A percentile compares a stretch with the other conserved stretches of the same genome.
These are phyloP conservation scores for Atractosteus spatula DNA, from an alignment of 2,113 vertebrate genomes.

Conservation along the genomic window DNA sequence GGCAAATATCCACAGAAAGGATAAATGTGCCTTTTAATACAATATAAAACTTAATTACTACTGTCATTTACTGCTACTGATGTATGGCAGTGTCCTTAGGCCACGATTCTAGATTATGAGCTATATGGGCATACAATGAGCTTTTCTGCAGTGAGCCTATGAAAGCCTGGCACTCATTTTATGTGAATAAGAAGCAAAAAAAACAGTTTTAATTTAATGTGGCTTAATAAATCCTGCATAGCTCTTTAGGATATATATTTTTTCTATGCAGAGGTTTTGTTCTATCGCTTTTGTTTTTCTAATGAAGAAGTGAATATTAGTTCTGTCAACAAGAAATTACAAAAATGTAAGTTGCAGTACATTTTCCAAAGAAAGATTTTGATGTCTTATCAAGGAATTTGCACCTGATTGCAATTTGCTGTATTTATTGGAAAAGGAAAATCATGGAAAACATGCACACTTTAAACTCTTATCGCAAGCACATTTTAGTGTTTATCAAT, in stretches of 20 bases:
- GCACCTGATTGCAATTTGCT: too few species aligned
- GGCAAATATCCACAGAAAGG: not conserved
- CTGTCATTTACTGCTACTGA: not conserved
- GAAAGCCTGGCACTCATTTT: not conserved
- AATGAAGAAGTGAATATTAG: too few species aligned
- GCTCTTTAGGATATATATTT: not conserved
- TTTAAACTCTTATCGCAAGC: too few species aligned
- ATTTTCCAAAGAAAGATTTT: too few species aligned
- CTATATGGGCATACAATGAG: not conserved
- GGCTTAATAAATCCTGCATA: not conserved
- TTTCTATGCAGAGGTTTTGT: too few species aligned
- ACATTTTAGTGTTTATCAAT: not conserved
- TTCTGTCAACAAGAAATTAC: too few species aligned
- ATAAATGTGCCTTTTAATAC: conserved; percentile 8
- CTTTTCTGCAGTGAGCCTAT: not conserved
- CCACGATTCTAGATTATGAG: not conserved
- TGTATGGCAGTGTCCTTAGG: not conserved
- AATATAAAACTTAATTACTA: not conserved
- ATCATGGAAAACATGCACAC: too few species aligned
- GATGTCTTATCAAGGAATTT: too few species aligned
- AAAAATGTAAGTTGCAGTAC: too few species aligned
- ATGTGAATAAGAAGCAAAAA: not conserved
- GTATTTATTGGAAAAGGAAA: too few species aligned
- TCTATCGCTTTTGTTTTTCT: too few species aligned
- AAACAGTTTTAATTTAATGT: not conserved